Evolutionary conservation across 2,888 invertebrate species (phyloP), one percentile per base, ranked within the genome.

Genomic region (Andrena marginata): DNA sequence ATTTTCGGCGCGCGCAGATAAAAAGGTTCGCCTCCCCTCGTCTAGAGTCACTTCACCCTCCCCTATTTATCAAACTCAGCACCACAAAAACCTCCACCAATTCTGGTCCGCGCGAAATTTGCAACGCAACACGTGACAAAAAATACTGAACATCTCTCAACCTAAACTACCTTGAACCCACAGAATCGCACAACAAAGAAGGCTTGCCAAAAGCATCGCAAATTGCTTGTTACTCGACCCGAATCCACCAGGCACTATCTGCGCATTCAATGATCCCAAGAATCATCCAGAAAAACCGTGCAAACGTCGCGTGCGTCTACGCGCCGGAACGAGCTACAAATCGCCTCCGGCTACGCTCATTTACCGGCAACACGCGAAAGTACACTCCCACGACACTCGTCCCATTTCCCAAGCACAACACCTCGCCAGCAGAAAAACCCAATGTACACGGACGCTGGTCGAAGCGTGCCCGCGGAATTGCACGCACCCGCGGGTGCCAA

Each of bases 401-500:
- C 33, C 48, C 49, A 26, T 42, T 65, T 29, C 65, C 65, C 65
- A n/a, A 48, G 49, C 20, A 31, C n/a, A 10, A 42, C 16, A 48
- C 49, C 49, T 7, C 31, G n/a, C 16, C 54, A 23, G 7, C 60
- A 13, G 13, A 2, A 42, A 10, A 26, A 23, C 33, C 51, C 49
- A 51, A 51, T 20, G 1, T 33, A 33, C 49, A 8, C n/a, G 0
- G 10, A 68, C 48, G 16, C 48, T 49, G 16, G 23, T 23, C 29
- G 1, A 31, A n/a, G 49, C 29, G 16, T 42, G 35, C 10, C 10
- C 49, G 33, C 42, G 48, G 26, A 31, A 51, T 23, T 48, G 33
- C 23, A 76, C 67, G 48, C 65, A 29, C 16, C 62, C 20, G 42
- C 59, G 63, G 69, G 62, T 64, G 77, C 51, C 54, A 78, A 79